Evolutionary conservation across 2,888 invertebrate species (phyloP).

Genomic region (Oasisia sp.): DNA sequence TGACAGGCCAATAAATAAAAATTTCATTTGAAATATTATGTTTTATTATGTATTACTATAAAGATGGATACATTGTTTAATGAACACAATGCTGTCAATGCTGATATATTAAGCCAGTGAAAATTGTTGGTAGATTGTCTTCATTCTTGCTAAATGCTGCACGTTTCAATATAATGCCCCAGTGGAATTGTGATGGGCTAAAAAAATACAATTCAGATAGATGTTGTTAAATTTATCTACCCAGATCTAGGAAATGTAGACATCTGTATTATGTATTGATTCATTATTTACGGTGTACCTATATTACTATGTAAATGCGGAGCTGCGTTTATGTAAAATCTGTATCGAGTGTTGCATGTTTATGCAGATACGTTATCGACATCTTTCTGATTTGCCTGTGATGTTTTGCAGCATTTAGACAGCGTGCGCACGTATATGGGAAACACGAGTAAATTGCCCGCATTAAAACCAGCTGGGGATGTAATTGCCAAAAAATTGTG

Average conservation of each 20-base stretch:
- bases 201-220: neutral
- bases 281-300: neutral
- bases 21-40: too few relatives aligned
- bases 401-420: neutral
- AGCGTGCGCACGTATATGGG: neutral
- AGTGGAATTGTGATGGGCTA: too few relatives aligned
- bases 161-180: too few relatives aligned
- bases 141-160: neutral
- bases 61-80: too few relatives aligned
- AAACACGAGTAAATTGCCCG: neutral
- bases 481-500: conserved; percentile 17
- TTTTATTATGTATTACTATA: too few relatives aligned
- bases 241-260: neutral
- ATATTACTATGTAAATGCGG: neutral
- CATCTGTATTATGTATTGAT: neutral
- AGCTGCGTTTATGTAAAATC: neutral
- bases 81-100: too few relatives aligned
- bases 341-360: neutral
- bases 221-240: neutral
- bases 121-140: too few relatives aligned
- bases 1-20: too few relatives aligned
- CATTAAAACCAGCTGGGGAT: neutral
- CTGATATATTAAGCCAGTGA: too few relatives aligned
- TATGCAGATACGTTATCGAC: conserved; percentile 12
- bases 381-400: conserved; percentile 5